Evolutionary conservation across 2,113 vertebrate genomes (phyloP).

Genomic region (Semnornis frantzii): DNA sequence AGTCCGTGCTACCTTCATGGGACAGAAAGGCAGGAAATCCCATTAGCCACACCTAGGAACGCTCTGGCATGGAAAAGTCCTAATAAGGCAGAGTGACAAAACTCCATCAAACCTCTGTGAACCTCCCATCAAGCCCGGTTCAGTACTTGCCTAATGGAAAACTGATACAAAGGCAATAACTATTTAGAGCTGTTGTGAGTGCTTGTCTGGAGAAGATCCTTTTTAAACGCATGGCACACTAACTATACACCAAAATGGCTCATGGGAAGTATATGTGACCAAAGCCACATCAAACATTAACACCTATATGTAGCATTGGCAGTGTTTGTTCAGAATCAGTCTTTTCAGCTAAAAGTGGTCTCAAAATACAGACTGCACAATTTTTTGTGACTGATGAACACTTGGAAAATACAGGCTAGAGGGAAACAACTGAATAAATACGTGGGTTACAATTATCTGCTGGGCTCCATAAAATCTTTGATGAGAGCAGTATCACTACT

Average conservation of each 20-base stretch:
- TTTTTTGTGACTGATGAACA: neutral
- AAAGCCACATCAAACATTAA: neutral
- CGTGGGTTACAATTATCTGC: neutral
- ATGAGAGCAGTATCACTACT: neutral
- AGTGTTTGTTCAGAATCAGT: neutral
- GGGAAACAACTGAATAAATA: neutral
- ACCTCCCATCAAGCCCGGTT: neutral
- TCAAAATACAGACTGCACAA: neutral
- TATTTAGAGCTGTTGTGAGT: neutral
- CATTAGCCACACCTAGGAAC: slow-evolving; percentile 37
- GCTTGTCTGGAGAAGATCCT: neutral
- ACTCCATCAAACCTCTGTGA: neutral
- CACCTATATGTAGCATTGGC: neutral
- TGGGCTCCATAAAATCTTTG: neutral
- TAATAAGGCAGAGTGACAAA: slow-evolving; percentile 15
- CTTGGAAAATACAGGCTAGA: neutral
- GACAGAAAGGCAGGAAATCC: slow-evolving; percentile 58
- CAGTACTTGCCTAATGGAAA: neutral
- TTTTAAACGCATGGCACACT: neutral
- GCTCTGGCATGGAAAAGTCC: neutral
- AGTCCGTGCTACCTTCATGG: neutral
- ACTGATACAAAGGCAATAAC: neutral
- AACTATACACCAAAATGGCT: neutral
- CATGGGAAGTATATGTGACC: neutral
- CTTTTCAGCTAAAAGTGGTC: neutral